A percentile compares a stretch with the other conserved stretches of the same genome.
These are phyloP conservation scores for Panopea generosa DNA, from an alignment of 2,888 invertebrate genomes.

Conservation along the genomic window DNA sequence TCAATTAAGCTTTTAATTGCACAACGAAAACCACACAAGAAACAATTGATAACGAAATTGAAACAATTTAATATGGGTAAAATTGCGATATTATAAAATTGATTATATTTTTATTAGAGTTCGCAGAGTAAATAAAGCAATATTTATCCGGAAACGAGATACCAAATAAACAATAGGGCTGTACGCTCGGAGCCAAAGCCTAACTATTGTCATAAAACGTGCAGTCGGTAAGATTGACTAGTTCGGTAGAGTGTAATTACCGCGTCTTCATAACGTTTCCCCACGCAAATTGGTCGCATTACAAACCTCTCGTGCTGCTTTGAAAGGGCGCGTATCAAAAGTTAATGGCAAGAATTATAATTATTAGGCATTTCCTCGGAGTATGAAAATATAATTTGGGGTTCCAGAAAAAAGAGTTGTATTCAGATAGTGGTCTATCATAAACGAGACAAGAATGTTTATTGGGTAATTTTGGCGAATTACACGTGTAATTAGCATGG, in stretches of 20 bases:
- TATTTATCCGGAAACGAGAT: too few species aligned
- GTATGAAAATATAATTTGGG: constrained; percentile 1
- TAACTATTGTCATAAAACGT: constrained; percentile 15
- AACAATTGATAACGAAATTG: too few species aligned
- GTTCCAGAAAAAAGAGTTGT: not conserved
- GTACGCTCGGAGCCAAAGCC: constrained; percentile 11
- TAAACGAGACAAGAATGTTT: constrained; percentile 11
- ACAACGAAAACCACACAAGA: too few species aligned
- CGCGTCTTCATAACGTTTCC: constrained; percentile 10
- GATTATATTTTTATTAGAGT: too few species aligned
- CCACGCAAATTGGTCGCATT: not conserved
- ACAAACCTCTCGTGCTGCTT: not conserved
- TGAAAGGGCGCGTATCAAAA: constrained; percentile 6
- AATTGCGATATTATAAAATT: too few species aligned
- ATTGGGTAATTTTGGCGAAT: not conserved
- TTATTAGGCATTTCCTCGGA: constrained; percentile 14
- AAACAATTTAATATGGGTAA: too few species aligned
- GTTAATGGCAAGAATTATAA: constrained; percentile 12
- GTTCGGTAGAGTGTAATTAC: constrained; percentile 9
- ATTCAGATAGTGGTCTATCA: constrained; percentile 9
- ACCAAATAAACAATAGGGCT: not conserved
- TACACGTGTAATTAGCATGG: too few species aligned
- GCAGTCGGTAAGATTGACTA: not conserved
- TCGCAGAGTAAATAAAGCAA: too few species aligned
- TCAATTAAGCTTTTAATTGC: too few species aligned